Percentiles rank a stretch among this genome's conserved stretches.
Evolutionary conservation across 1,140 invertebrate species (phyloP).

Genomic region (Bathynomus jamesi): DNA sequence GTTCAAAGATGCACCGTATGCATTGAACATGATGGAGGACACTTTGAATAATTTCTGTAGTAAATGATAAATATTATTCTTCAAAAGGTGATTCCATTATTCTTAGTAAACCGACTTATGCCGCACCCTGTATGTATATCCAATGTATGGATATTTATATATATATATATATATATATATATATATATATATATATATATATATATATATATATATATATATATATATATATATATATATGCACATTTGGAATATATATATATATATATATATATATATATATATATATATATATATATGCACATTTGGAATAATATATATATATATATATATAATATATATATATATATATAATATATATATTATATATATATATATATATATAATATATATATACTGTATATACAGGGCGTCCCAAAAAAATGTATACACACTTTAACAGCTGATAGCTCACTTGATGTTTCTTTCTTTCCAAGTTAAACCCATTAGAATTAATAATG

Average conservation of each 20-base stretch:
- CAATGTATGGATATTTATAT: neutral
- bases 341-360: neutral
- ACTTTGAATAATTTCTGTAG: no score
- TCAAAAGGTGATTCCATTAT: no score
- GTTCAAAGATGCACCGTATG: no score
- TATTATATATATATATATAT: neutral
- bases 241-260: neutral
- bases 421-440: no score
- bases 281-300: conserved; percentile 7
- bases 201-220: conserved; percentile 8
- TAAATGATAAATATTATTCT: no score
- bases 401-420: no score
- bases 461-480: no score
- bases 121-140: neutral
- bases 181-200: conserved; percentile 12
- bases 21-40: no score
- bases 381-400: neutral
- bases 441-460: no score
- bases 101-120: no score
- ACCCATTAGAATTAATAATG: no score
- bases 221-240: conserved; percentile 10
- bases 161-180: neutral
- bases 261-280: neutral
- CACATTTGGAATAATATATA: neutral
- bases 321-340: conserved; percentile 7